phyloP scores from a whole-genome alignment of 2,888 invertebrate species.

The Adineta ricciae region DNA sequence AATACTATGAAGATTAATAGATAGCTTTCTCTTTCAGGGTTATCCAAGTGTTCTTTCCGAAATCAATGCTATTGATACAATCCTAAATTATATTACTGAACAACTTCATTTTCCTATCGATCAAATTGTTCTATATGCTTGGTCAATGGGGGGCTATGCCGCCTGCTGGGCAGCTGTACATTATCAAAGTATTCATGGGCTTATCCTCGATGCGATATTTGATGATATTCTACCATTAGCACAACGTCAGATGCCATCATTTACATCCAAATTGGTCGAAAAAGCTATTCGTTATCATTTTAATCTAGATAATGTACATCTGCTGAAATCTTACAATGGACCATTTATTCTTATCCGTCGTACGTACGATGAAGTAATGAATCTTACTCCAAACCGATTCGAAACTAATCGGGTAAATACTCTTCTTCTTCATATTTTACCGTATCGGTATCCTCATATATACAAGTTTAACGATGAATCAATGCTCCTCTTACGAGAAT shows the following conservation, averaged over 20 bases:
- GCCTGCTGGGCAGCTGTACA: conserved; percentile 72
- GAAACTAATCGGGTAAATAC: conserved; percentile 69
- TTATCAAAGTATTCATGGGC: conserved; percentile 71
- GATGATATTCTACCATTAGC: conserved; percentile 86
- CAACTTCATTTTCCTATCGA: conserved; percentile 63
- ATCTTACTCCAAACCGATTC: conserved; percentile 46
- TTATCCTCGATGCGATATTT: conserved; percentile 89
- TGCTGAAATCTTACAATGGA: conserved; percentile 56
- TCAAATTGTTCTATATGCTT: conserved; percentile 71
- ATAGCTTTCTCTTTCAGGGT: background rate
- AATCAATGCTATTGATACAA: conserved; percentile 74
- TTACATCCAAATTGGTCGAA: conserved; percentile 24
- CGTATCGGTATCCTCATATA: conserved; percentile 49
- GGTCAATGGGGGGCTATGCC: conserved; percentile 94
- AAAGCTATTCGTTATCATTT: conserved; percentile 30
- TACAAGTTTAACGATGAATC: conserved; percentile 36
- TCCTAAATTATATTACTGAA: conserved; percentile 79
- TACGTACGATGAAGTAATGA: conserved; percentile 80
- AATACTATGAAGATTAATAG: too few relatives aligned
- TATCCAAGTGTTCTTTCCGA: conserved; percentile 52
- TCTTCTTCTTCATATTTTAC: conserved; percentile 63
- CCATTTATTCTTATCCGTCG: conserved; percentile 70
- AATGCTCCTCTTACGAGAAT: background rate
- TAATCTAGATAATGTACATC: conserved; percentile 33
- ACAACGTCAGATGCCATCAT: conserved; percentile 28